phyloP scores from a whole-genome alignment of 2,113 vertebrate genomes.

The Symphodus melops region DNA sequence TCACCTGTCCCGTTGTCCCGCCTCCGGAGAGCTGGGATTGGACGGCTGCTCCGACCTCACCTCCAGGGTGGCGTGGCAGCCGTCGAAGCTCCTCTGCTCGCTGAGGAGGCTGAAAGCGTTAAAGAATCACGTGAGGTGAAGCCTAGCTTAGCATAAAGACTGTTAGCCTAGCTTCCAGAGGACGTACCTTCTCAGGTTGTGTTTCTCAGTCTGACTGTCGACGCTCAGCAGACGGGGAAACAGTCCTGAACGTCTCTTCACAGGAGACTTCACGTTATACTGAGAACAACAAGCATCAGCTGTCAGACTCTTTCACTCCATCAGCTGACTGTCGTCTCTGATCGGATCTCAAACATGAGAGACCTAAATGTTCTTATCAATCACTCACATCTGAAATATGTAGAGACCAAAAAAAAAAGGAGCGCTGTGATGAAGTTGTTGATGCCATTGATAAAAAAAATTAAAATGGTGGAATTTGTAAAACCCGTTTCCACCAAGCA shows the following conservation, averaged over 20 bases:
- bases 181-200: slow-evolving; percentile 84
- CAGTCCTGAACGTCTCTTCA: slow-evolving; percentile 91
- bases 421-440: no score
- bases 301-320: no score
- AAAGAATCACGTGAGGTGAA: neutral
- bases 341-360: no score
- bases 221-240: slow-evolving; percentile 93
- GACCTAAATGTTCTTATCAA: no score
- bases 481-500: no score
- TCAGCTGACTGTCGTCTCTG: no score
- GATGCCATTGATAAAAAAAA: no score
- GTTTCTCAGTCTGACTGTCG: slow-evolving; percentile 88
- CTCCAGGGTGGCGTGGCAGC: slow-evolving; percentile 88
- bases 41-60: slow-evolving; percentile 90
- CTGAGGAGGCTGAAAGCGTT: slow-evolving; percentile 80
- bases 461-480: no score
- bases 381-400: no score
- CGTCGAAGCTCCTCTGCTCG: slow-evolving; percentile 88
- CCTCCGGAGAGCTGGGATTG: slow-evolving; percentile 96
- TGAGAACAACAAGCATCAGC: slow-evolving; percentile 24
- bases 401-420: no score
- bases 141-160: neutral
- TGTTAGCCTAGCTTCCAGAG: neutral
- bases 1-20: slow-evolving; percentile 88
- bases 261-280: slow-evolving; percentile 86